These are phyloP conservation scores for Palloptera scutellata DNA, from an alignment of 2,888 invertebrate genomes.

Conservation along the genomic window DNA sequence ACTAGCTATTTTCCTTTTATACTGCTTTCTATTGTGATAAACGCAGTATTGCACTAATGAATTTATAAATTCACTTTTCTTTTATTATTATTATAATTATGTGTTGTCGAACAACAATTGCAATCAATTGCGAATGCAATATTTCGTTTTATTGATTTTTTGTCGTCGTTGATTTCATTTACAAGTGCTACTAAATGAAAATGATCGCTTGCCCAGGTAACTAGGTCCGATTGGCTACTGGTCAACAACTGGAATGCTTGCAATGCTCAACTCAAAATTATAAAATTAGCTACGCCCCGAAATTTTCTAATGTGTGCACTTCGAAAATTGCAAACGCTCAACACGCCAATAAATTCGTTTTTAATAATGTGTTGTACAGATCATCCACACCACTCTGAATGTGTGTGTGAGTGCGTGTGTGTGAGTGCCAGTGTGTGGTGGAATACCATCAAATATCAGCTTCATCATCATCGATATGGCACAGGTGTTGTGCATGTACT, in stretches of 20 bases:
- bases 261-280: constrained; percentile 43
- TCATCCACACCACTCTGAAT: constrained; percentile 4
- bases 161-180: constrained; percentile 31
- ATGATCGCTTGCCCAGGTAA: constrained; percentile 42
- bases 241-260: constrained; percentile 64
- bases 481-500: constrained; percentile 37
- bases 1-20: background rate
- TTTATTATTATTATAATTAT: background rate
- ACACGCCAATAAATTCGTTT: constrained; percentile 22
- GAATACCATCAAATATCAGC: constrained; percentile 16
- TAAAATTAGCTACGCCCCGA: constrained; percentile 53
- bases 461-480: constrained; percentile 41
- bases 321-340: constrained; percentile 8
- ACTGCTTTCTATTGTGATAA: constrained; percentile 1
- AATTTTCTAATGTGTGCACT: constrained; percentile 11
- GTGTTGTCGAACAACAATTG: background rate
- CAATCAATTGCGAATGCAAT: background rate
- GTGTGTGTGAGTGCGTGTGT: constrained; percentile 5
- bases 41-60: background rate
- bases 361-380: constrained; percentile 21
- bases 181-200: constrained; percentile 9
- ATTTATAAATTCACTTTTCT: background rate
- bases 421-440: too few species aligned
- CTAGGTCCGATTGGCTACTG: constrained; percentile 56
- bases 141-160: constrained; percentile 16